These are phyloP conservation scores for Poecile montanus DNA, from an alignment of 2,797 vertebrate genomes.

Conservation along the genomic window DNA sequence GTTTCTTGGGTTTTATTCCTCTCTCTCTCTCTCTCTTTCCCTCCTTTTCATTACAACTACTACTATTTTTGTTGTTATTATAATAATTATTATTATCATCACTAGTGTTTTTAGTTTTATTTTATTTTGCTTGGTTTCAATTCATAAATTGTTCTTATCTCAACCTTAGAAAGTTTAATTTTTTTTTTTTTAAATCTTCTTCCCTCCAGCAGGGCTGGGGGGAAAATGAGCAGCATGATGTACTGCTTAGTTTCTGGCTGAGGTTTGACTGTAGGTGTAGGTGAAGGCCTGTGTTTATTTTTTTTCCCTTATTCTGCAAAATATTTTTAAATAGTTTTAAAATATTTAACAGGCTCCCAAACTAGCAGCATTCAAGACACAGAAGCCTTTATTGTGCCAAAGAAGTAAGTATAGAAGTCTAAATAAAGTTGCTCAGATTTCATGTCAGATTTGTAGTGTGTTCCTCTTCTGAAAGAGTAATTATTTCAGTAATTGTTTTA, in stretches of 20 bases:
- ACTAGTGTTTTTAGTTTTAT: background rate
- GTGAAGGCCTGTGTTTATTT: background rate
- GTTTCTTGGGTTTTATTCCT: background rate
- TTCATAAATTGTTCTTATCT: background rate
- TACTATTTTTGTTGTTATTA: background rate
- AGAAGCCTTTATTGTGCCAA: background rate
- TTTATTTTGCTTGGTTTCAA: background rate
- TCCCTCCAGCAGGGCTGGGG: accelerated
- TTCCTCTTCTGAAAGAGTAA: background rate
- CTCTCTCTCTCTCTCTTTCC: background rate
- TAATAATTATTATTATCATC: background rate
- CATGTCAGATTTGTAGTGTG: background rate
- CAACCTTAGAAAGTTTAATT: background rate
- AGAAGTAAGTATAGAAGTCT: background rate
- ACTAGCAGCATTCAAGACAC: background rate
- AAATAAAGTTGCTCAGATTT: background rate
- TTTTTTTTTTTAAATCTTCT: background rate
- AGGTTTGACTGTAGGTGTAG: background rate
- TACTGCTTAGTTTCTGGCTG: background rate
- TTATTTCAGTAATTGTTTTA: background rate
- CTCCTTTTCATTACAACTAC: background rate
- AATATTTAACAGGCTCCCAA: background rate
- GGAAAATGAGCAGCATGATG: background rate
- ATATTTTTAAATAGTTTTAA: background rate
- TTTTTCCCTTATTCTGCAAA: background rate